Base-by-base conservation (phyloP, 2,113 vertebrate genomes). In the Carlito syrichta region DNA sequence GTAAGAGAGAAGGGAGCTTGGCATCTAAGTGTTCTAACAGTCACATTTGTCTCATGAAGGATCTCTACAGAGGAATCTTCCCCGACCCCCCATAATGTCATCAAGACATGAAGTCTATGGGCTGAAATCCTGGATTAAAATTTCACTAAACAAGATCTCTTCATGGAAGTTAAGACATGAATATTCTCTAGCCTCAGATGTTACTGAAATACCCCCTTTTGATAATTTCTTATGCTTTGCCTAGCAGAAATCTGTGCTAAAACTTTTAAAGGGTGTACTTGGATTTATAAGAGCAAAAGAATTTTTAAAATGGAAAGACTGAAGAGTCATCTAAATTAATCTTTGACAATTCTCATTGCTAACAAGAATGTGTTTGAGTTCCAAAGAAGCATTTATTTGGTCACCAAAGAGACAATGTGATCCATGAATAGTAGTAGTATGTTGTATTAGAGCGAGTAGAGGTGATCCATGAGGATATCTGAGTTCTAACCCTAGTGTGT, bases 1-100 rank as follows among this genome's bases (percentile, higher is more conserved):
- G 5, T 16, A 6, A 20, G 22, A 48, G n/a, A 58, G 77, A 68
- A n/a, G 38, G 19, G 6, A 71, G 4, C 6, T 6, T 12, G 14
- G 6, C 25, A 1, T n/a, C 11, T n/a, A 14, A 35, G 40, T 20
- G 0, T 38, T 68, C 48, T 22, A n/a, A 23, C 8, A 3, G 2
- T 54, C 52, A 79, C 2, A 1, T 32, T 60, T 56, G 32, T 60
- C 58, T 94, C 54, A 10, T 25, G 38, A 87, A 58, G 10, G 38
- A 90, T 52, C 8, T 22, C 56, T 5, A 9, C 13, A 35, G 85
- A 69, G 56, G n/a, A 68, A 73, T 68, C 8, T 12, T 52, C 27
- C 14, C 32, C 6, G 17, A 38, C 32, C 23, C 16, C 23, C 23
- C 23, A 38, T 2, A 16, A 20, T 8, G 35, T 58, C 35, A 32